phyloP scores from a whole-genome alignment of 2,113 vertebrate genomes.

The Axis porcinus region DNA sequence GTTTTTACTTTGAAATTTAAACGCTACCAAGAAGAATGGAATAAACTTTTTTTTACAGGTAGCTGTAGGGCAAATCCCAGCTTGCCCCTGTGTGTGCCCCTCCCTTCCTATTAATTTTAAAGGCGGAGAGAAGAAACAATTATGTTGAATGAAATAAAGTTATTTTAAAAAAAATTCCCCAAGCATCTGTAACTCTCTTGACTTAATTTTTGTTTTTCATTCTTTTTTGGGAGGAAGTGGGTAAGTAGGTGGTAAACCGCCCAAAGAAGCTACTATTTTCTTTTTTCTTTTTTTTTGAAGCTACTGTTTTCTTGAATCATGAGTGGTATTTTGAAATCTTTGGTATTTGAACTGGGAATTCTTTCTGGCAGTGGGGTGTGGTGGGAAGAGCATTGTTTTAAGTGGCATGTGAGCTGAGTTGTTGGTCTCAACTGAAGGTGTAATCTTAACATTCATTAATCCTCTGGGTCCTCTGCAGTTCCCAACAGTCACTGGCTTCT shows the following conservation, averaged over 20 bases:
- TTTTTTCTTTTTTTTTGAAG: neutral
- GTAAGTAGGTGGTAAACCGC: neutral
- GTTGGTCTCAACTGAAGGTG: neutral
- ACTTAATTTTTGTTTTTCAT: neutral
- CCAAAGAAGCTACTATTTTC: neutral
- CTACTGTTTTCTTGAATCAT: neutral
- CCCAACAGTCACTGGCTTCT: neutral
- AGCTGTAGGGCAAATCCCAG: neutral
- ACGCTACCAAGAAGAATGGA: neutral
- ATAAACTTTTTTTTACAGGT: conserved; percentile 11
- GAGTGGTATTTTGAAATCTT: neutral
- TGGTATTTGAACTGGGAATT: neutral
- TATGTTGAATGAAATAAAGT: conserved; percentile 15
- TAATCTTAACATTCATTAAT: neutral
- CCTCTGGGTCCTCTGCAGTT: neutral
- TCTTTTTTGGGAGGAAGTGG: neutral
- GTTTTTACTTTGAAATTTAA: conserved; percentile 43
- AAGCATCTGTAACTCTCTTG: neutral
- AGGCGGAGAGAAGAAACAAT: neutral
- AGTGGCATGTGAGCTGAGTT: neutral
- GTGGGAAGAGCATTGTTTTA: neutral
- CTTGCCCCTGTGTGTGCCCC: neutral
- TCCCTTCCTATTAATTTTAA: neutral
- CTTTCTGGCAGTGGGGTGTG: neutral
- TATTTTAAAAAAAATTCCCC: neutral